Evolutionary conservation across 1,140 invertebrate species (phyloP).

Genomic region (Drosophila nasuta): DNA sequence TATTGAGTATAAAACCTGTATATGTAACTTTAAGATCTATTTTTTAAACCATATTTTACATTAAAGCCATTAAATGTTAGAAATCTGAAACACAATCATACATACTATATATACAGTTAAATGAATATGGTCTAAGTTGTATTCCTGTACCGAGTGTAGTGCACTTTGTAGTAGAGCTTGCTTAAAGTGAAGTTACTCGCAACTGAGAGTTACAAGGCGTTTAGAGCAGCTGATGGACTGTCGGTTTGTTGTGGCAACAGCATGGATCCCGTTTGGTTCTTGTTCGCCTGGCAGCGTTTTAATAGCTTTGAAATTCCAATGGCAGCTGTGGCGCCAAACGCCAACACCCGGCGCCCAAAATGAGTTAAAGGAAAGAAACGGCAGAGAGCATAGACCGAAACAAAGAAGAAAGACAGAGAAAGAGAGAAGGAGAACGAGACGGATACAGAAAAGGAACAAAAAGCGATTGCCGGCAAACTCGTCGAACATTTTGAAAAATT

Average conservation of each 20-base stretch:
- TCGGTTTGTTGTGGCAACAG: constrained; percentile 26
- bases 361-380: constrained; percentile 33
- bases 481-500: constrained; percentile 81
- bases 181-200: too few species aligned
- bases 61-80: too few species aligned
- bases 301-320: constrained; percentile 84
- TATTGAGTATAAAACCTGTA: too few species aligned
- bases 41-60: too few species aligned
- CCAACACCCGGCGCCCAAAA: constrained; percentile 33
- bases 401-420: not conserved
- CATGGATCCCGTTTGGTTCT: constrained; percentile 75
- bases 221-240: not conserved
- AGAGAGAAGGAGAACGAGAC: not conserved
- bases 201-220: not conserved
- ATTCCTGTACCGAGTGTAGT: too few species aligned
- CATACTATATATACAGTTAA: too few species aligned
- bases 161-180: too few species aligned
- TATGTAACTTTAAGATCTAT: too few species aligned
- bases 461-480: constrained; percentile 49
- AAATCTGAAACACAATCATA: too few species aligned
- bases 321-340: constrained; percentile 75
- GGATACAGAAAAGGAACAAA: not conserved
- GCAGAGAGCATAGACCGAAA: constrained; percentile 27
- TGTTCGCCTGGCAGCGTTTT: constrained; percentile 79
- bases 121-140: too few species aligned